These are phyloP conservation scores for Drosophila lowei DNA, from an alignment of 1,140 invertebrate genomes.

Conservation along the genomic window DNA sequence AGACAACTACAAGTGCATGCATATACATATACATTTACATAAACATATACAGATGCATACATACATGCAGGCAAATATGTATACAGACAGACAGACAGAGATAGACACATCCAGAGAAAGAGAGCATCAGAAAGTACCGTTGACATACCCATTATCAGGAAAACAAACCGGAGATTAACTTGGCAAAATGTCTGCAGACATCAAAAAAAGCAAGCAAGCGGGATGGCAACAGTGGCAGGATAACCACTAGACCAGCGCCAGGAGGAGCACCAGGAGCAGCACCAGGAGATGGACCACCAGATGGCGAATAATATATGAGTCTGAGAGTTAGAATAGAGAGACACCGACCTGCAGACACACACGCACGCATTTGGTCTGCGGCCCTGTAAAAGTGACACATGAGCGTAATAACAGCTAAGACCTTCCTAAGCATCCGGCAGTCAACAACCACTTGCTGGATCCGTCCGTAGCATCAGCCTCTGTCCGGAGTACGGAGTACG, in stretches of 20 bases:
- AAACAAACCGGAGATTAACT: constrained; percentile 82
- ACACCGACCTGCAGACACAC: constrained; percentile 7
- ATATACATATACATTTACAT: constrained; percentile 37
- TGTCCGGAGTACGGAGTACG: neutral
- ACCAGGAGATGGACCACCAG: constrained; percentile 20
- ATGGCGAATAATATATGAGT: constrained; percentile 78
- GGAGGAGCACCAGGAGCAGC: constrained; percentile 14
- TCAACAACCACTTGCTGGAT: constrained; percentile 76
- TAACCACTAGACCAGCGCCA: constrained; percentile 37
- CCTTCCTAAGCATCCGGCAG: constrained; percentile 78
- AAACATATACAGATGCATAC: constrained; percentile 43
- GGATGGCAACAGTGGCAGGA: constrained; percentile 36
- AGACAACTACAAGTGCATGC: constrained; percentile 52
- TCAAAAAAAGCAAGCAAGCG: constrained; percentile 50
- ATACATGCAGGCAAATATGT: constrained; percentile 47
- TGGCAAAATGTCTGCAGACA: constrained; percentile 79
- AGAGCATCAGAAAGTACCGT: constrained; percentile 68
- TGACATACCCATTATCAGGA: constrained; percentile 81
- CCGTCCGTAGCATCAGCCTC: constrained; percentile 2
- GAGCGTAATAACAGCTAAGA: constrained; percentile 81
- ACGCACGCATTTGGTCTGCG: constrained; percentile 36
- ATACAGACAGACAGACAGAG: constrained; percentile 39
- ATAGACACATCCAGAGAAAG: constrained; percentile 8
- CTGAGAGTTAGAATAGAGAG: constrained; percentile 31
- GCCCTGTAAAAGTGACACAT: constrained; percentile 72